Percentiles rank a stretch among this genome's conserved stretches.
Conservation (phyloP, 2,113 vertebrate genomes). For the Rhinopomastus cyanomelas region DNA sequence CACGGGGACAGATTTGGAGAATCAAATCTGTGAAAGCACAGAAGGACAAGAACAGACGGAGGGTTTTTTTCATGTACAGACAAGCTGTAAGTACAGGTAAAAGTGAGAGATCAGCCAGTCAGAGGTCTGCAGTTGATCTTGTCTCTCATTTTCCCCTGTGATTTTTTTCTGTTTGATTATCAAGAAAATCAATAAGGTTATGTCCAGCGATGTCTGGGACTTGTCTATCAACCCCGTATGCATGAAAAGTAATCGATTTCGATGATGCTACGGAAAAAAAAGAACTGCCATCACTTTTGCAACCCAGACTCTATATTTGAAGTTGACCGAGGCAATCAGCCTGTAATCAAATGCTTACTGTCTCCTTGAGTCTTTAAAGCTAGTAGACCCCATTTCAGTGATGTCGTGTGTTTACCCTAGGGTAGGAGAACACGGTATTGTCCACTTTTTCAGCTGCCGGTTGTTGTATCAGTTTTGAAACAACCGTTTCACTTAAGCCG, state of each 20-base stretch:
- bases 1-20: neutral
- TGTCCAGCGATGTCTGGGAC: conserved; percentile 35
- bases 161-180: conserved; percentile 29
- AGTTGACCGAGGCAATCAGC: neutral
- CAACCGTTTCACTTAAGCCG: neutral
- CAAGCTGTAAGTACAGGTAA: neutral
- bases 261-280: conserved; percentile 3
- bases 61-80: neutral
- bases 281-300: neutral
- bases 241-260: conserved; percentile 33
- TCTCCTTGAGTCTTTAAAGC: neutral
- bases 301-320: neutral
- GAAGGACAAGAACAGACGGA: neutral
- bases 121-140: conserved; percentile 32
- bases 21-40: neutral
- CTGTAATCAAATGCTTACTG: neutral
- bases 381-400: neutral
- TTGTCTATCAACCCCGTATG: conserved; percentile 28
- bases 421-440: neutral
- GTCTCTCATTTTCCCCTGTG: conserved; percentile 42
- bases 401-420: neutral
- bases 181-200: conserved; percentile 54
- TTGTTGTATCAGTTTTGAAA: neutral
- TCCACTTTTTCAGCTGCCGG: neutral
- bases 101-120: conserved; percentile 6